Evolutionary conservation across 1,140 invertebrate species (phyloP).

Genomic region (Adelges cooleyi): DNA sequence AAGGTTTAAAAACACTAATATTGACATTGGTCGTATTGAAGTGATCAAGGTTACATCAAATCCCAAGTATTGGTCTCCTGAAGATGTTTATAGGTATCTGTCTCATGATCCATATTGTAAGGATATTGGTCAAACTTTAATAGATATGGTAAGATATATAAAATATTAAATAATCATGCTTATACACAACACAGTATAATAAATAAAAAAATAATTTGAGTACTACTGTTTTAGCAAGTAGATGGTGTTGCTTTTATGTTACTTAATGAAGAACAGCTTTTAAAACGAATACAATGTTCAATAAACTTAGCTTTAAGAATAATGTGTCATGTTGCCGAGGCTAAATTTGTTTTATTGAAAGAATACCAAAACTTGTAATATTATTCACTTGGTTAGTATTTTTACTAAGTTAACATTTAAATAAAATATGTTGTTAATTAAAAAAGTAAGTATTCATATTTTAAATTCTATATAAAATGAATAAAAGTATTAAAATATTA

Average conservation of each 20-base stretch:
- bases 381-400: too few species aligned
- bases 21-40: background rate
- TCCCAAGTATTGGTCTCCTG: slow-evolving; percentile 1
- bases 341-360: background rate
- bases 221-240: background rate
- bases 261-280: slow-evolving; percentile 11
- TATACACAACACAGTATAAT: too few species aligned
- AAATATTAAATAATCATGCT: too few species aligned
- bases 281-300: background rate
- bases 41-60: background rate
- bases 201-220: too few species aligned
- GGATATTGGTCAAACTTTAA: background rate
- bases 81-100: background rate
- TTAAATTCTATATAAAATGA: too few species aligned
- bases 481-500: too few species aligned
- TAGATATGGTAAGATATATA: background rate
- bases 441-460: too few species aligned
- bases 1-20: background rate
- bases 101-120: background rate
- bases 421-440: too few species aligned
- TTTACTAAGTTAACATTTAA: too few species aligned
- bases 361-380: background rate
- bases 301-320: slow-evolving; percentile 11
- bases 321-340: slow-evolving; percentile 6
- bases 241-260: slow-evolving; percentile 17